These are phyloP conservation scores for Parauchenoglanis ngamensis DNA, from an alignment of 2,797 vertebrate genomes.

Conservation along the genomic window DNA sequence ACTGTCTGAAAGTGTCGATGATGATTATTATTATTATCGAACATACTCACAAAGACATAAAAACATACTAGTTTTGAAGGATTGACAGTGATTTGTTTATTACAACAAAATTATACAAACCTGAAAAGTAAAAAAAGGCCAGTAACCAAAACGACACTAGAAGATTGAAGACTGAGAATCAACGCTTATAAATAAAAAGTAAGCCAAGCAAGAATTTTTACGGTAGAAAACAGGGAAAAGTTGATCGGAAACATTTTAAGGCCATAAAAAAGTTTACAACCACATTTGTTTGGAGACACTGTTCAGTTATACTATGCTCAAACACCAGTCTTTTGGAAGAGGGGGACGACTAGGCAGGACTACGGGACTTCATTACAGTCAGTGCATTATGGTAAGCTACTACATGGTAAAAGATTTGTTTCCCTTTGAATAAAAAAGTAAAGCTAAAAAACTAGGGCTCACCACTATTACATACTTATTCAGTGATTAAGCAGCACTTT, in stretches of 20 bases:
- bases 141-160: conserved; percentile 89
- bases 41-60: not conserved
- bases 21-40: not conserved
- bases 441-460: conserved; percentile 82
- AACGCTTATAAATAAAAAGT: conserved; percentile 98
- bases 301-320: conserved; percentile 95
- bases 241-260: conserved; percentile 83
- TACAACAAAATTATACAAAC: conserved; percentile 92
- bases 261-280: conserved; percentile 98
- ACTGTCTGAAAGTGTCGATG: not conserved
- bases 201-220: conserved; percentile 89
- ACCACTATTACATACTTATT: conserved; percentile 92
- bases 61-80: conserved; percentile 52
- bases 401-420: conserved; percentile 69
- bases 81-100: conserved; percentile 79
- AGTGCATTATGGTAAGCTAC: conserved; percentile 96
- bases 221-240: conserved; percentile 86
- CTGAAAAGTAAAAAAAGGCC: conserved; percentile 91
- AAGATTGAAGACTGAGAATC: conserved; percentile 87
- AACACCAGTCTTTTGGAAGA: conserved; percentile 94
- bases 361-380: conserved; percentile 92
- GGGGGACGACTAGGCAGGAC: conserved; percentile 89
- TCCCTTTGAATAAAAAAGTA: conserved; percentile 90
- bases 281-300: conserved; percentile 90
- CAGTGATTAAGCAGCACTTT: conserved; percentile 99